Base-by-base conservation (phyloP, 2,113 vertebrate genomes). In the Gallinago media region DNA sequence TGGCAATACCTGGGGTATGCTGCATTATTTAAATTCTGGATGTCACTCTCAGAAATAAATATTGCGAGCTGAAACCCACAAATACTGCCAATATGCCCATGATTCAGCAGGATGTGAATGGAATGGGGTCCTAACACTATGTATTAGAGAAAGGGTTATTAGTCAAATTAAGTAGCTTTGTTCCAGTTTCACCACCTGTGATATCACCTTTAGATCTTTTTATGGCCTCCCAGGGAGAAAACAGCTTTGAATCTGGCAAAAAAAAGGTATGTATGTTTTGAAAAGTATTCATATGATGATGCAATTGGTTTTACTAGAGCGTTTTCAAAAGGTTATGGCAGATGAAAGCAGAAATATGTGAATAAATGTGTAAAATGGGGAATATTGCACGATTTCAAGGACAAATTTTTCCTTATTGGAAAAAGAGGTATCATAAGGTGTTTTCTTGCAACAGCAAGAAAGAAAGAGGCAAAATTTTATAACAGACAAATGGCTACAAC, bases 141-240 rank as follows among this genome's bases (percentile, higher is more conserved):
- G 8, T 52, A 52, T 61, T 56, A 93, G 46, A 44, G 44, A 75
- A 75, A 92, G 31, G 21, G 40, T 44, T 88, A 88, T 85, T 65
- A 72, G 66, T 79, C 52, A 88, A 83, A 92, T 83, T 50, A 89
- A 79, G 52, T 49, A 78, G 47, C 52, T 89, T 89, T 85, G 20
- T 75, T 92, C 76, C 68, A 38, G 13, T 88, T 89, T 89, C 34
- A 65, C 38, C 88, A 94, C 85, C 81, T 91, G 73, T 85, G 77
- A 54, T 81, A 78, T 9, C 49, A 52, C 70, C 83, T 83, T 93
- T 75, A 92, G 77, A 68, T 50, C 22, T 89, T 88, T 96, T 82
- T 59, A 44, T 21, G 79, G 36, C 27, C 26, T 81, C 49, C 46
- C 14, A 75, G 52, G 54, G 32, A 82, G 44, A 75, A 93, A 75